Evolutionary conservation across 2,888 invertebrate genomes (phyloP).

Genomic region (Limulus polyphemus): DNA sequence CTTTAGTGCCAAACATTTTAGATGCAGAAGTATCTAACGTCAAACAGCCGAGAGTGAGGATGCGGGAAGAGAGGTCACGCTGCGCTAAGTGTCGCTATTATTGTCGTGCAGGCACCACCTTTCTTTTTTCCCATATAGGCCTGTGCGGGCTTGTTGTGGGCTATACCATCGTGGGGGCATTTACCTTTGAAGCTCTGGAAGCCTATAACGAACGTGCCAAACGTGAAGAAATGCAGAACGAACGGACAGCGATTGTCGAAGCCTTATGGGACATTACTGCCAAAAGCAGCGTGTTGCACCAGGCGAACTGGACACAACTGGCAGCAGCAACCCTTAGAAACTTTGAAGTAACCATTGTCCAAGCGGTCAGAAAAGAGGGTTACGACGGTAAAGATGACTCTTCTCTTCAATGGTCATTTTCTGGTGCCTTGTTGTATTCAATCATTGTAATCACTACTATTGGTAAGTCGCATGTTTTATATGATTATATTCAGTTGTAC

Average conservation of each 20-base stretch:
- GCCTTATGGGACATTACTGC: constrained; percentile 34
- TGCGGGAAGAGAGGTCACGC: too few species aligned
- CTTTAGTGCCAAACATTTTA: too few species aligned
- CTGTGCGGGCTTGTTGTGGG: constrained; percentile 75
- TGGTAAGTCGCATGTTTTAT: constrained; percentile 47
- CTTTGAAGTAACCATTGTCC: constrained; percentile 47
- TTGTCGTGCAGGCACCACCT: constrained; percentile 67
- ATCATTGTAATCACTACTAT: constrained; percentile 94
- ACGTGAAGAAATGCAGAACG: constrained; percentile 15
- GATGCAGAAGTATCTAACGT: too few species aligned
- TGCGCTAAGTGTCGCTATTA: constrained; percentile 48
- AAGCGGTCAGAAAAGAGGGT: constrained; percentile 73
- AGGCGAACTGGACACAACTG: constrained; percentile 64
- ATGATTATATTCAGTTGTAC: too few species aligned
- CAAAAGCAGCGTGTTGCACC: constrained; percentile 46
- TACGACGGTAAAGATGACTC: constrained; percentile 62
- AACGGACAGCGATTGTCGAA: constrained; percentile 15
- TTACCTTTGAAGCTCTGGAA: constrained; percentile 48
- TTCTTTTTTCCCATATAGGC: constrained; percentile 75
- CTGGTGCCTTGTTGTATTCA: constrained; percentile 79
- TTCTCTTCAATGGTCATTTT: constrained; percentile 60
- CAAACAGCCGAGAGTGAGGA: too few species aligned
- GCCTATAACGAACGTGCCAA: constrained; percentile 19
- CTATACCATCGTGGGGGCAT: constrained; percentile 77
- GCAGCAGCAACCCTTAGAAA: constrained; percentile 47